A percentile compares a stretch with the other conserved stretches of the same genome.
phyloP scores from a whole-genome alignment of 2,888 invertebrate species.

The Hydrotaea cyrtoneurina region DNA sequence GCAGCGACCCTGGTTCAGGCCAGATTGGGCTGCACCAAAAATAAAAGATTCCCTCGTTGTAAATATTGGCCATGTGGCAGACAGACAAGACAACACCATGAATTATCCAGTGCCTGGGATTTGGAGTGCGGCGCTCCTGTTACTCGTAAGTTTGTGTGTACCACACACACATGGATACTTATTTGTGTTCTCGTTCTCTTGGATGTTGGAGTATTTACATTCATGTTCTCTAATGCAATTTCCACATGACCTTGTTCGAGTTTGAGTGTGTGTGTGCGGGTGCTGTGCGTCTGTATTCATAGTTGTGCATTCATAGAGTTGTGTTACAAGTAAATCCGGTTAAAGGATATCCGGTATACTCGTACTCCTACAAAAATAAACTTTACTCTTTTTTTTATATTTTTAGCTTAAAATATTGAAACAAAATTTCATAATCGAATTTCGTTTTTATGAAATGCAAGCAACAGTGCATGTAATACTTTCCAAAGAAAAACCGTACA shows the following conservation, averaged over 20 bases:
- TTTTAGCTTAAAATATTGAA: constrained; percentile 30
- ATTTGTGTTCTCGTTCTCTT: not conserved
- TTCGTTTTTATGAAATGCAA: constrained; percentile 4
- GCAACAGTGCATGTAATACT: not conserved
- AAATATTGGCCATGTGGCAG: not conserved
- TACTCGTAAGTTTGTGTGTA: not conserved
- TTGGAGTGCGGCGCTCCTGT: not conserved
- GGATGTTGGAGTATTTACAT: not conserved
- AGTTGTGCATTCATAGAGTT: not conserved
- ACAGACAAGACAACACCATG: not conserved
- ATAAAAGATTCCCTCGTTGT: not conserved
- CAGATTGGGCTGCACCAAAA: not conserved
- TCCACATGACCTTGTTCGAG: constrained; percentile 28
- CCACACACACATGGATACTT: not conserved
- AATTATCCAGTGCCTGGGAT: not conserved
- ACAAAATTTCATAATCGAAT: constrained; percentile 37
- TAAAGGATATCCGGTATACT: constrained; percentile 35
- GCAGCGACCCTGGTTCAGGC: not conserved
- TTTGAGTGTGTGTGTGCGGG: not conserved
- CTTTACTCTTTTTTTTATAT: constrained; percentile 6
- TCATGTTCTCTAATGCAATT: constrained; percentile 35
- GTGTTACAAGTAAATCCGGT: constrained; percentile 26
- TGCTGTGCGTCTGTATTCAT: not conserved
- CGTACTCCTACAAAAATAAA: not conserved
- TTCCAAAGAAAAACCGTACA: not conserved